Evolutionary conservation across 2,888 invertebrate species (phyloP), one percentile per base, ranked within the genome.

Genomic region (Diploptera punctata): DNA sequence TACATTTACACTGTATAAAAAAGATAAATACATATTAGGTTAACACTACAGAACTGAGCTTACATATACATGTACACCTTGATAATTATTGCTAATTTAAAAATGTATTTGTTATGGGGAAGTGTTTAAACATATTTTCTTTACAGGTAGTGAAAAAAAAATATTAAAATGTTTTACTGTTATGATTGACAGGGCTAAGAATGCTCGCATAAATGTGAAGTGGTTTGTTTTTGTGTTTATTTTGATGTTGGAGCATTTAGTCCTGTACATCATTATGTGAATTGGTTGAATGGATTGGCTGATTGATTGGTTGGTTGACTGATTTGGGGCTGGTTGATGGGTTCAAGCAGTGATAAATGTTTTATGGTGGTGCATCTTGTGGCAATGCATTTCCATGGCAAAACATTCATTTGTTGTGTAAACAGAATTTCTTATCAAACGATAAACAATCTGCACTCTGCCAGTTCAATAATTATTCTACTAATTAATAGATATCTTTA

Each of bases 161-260:
- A 19, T 65, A 47, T 65, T 47, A 65, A 44, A 33, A 47, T 47
- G 44, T 44, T 65, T 65, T 62, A 65, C 26, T 65, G 47, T 47
- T 57, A 65, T 65, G 65, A 65, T 29, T 65, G 44, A 44, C 47
- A 65, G 47, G 47, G 65, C 65, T 65, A 47, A 1, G 26, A 44
- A 24, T 65, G 65, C 65, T 65, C 65, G 1, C 18, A 16, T 57
- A 57, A 57, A 57, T 29, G 31, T 57, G 29, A 29, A 29, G 26
- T 29, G n/a, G 10, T 21, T 33, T 52, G 52, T 52, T 52, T n/a
- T n/a, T n/a, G n/a, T 57, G 29, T 21, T 33, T 57, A 29, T 57
- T 57, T 57, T 57, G 57, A n/a, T 57, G 57, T 57, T 65, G 65
- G 65, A 65, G 65, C 65, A 65, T 65, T 47, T 65, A 65, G 47